These are phyloP conservation scores for Tursiops truncatus DNA, from an alignment of 2,113 vertebrate species.

Conservation along the genomic window DNA sequence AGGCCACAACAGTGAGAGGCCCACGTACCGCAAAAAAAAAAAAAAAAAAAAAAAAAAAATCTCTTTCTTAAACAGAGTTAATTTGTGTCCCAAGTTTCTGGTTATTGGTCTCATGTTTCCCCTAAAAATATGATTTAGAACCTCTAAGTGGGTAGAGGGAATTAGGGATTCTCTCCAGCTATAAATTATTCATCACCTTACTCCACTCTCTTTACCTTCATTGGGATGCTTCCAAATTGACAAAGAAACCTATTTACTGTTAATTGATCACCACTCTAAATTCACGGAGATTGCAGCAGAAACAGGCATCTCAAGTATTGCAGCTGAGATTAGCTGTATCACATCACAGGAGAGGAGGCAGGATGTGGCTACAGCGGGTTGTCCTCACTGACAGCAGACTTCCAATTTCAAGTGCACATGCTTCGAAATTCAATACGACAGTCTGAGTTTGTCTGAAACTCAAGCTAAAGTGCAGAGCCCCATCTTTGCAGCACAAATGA, in stretches of 20 bases:
- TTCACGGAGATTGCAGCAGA: constrained; percentile 79
- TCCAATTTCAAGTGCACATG: constrained; percentile 56
- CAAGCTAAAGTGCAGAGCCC: constrained; percentile 17
- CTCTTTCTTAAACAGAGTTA: constrained; percentile 25
- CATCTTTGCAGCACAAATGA: constrained; percentile 29
- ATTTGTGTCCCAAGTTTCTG: constrained; percentile 72
- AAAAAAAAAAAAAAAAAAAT: no score
- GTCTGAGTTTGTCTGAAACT: constrained; percentile 35
- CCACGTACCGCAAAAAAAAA: no score
- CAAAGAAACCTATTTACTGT: constrained; percentile 84
- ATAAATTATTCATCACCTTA: constrained; percentile 84
- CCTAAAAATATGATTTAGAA: constrained; percentile 77
- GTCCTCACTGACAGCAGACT: constrained; percentile 26
- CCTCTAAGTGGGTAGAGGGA: constrained; percentile 63
- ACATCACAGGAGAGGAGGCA: constrained; percentile 38
- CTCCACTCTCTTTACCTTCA: constrained; percentile 78
- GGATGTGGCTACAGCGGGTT: neutral
- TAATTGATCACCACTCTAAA: constrained; percentile 84
- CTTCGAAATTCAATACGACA: constrained; percentile 48
- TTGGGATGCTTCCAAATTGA: constrained; percentile 82
- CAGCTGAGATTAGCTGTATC: constrained; percentile 68
- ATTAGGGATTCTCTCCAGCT: constrained; percentile 75
- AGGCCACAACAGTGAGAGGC: no score
- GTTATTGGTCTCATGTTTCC: constrained; percentile 74
- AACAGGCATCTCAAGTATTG: constrained; percentile 76